Conservation (phyloP, 1,140 invertebrate species). For the Drosophila melanica region DNA sequence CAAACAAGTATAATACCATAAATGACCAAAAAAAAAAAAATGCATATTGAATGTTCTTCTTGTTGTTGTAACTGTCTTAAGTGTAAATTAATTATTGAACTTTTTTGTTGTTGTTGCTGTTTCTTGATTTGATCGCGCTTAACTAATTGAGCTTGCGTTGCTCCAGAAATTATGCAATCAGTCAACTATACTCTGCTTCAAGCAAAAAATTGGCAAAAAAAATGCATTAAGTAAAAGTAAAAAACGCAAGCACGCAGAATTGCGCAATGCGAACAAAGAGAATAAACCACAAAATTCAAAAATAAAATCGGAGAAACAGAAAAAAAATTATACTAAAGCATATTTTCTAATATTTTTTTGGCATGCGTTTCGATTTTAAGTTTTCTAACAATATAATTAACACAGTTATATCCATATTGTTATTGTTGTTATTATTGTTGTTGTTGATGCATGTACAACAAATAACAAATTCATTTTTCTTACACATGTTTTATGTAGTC, state of each 20-base stretch:
- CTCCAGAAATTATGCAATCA: slow-evolving; percentile 28
- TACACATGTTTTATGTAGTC: slow-evolving; percentile 57
- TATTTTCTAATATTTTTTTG: slow-evolving; percentile 37
- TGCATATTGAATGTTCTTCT: slow-evolving; percentile 56
- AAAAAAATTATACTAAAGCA: slow-evolving; percentile 3
- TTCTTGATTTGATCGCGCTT: slow-evolving; percentile 39
- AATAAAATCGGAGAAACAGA: neutral
- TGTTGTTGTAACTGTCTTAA: slow-evolving; percentile 60
- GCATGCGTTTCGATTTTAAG: slow-evolving; percentile 37
- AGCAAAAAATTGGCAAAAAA: slow-evolving; percentile 50
- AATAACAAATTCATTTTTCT: slow-evolving; percentile 51
- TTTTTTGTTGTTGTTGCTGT: slow-evolving; percentile 23
- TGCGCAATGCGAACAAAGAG: slow-evolving; percentile 41
- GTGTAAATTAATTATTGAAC: slow-evolving; percentile 37
- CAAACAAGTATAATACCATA: slow-evolving; percentile 25
- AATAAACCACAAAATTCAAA: slow-evolving; percentile 9
- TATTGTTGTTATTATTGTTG: slow-evolving; percentile 39
- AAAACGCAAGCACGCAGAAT: slow-evolving; percentile 47
- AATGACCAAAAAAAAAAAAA: slow-evolving; percentile 49
- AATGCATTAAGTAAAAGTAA: slow-evolving; percentile 16
- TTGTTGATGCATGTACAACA: slow-evolving; percentile 69
- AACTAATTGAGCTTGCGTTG: slow-evolving; percentile 34
- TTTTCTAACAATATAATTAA: slow-evolving; percentile 64
- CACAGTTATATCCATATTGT: slow-evolving; percentile 35
- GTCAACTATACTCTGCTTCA: slow-evolving; percentile 36